Percentiles rank a stretch among this genome's conserved stretches.
Conservation (phyloP, 2,113 vertebrate genomes). For the Stomatorhinus ivindoensis region DNA sequence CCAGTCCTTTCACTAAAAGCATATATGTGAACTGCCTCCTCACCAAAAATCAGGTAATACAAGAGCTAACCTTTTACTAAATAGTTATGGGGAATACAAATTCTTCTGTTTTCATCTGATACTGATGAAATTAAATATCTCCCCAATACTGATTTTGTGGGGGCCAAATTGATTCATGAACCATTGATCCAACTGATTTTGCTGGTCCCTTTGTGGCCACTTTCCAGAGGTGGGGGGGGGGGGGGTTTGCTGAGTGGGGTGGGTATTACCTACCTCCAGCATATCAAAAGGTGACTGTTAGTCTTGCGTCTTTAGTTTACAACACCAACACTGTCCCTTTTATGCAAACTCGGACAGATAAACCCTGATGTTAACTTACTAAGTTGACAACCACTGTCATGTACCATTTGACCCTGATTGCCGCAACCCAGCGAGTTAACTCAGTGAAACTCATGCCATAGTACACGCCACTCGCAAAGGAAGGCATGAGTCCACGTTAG, state of each 20-base stretch:
- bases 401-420: neutral
- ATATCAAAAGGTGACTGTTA: neutral
- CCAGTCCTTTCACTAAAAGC: neutral
- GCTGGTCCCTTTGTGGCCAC: neutral
- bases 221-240: neutral
- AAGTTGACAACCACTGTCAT: neutral
- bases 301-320: neutral
- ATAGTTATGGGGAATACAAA: neutral
- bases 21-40: neutral
- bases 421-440: neutral
- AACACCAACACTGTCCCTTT: neutral
- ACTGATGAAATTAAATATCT: neutral
- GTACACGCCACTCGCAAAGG: neutral
- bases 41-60: neutral
- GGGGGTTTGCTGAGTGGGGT: neutral
- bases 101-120: neutral
- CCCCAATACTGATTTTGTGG: neutral
- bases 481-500: neutral
- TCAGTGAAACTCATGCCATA: neutral
- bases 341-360: neutral
- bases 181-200: too few relatives aligned
- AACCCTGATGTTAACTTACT: neutral
- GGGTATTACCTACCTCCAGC: neutral
- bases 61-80: neutral
- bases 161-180: too few relatives aligned